These are phyloP conservation scores for Oikopleura albicans DNA, from an alignment of 23 tunicate genomes.

Conservation along the genomic window DNA sequence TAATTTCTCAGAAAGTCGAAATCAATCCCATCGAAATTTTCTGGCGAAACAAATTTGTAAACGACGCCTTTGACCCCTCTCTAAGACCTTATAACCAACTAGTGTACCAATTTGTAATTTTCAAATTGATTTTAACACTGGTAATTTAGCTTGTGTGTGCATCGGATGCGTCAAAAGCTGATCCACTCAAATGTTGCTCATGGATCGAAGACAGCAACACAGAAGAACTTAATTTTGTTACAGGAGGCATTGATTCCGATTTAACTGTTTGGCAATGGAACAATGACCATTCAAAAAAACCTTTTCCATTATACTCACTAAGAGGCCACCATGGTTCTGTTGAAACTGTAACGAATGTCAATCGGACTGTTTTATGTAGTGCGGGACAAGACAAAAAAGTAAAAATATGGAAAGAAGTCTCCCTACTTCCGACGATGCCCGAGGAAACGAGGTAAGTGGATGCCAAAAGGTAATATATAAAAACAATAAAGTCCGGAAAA, in stretches of 20 bases:
- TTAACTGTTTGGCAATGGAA: neutral
- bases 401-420: neutral
- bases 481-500: no score
- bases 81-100: no score
- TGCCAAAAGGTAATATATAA: no score
- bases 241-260: neutral
- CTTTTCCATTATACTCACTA: neutral
- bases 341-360: neutral
- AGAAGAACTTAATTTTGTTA: neutral
- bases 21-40: no score
- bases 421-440: neutral
- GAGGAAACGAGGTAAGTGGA: no score
- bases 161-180: no score
- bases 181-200: neutral
- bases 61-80: no score
- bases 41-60: no score
- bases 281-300: neutral
- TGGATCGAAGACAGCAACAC: neutral
- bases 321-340: neutral
- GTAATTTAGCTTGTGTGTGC: no score
- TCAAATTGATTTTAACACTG: no score
- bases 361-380: neutral
- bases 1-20: no score
- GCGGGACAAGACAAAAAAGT: neutral
- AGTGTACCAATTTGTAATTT: no score